Evolutionary conservation across 2,888 invertebrate species (phyloP), one percentile per base, ranked within the genome.

Genomic region (Heliconius ismenius): DNA sequence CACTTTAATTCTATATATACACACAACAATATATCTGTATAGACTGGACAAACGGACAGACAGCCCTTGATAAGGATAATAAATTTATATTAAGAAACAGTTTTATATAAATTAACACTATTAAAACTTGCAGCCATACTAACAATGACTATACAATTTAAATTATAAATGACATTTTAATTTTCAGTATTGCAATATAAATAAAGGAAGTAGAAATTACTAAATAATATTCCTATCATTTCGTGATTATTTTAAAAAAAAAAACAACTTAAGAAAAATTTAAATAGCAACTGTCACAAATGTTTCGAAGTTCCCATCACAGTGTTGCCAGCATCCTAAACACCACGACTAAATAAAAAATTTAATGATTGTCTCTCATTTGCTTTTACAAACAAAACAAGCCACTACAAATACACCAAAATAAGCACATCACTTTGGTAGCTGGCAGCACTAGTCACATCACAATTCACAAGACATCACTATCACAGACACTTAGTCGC

Each of bases 401-500:
- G 13, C 36, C 39, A 60, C 3, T 73, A 73, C 39, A 73, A 73
- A 73, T 72, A 72, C 36, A 62, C 36, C 62, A 60, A 39, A 73
- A 39, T 39, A 62, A 62, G 39, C 26, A 43, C 36, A 58, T 72
- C 73, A 63, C 26, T 70, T 70, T 73, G 36, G 58, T 58, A 43
- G 43, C 63, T 75, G 68, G 63, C 75, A 75, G 49, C 58, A 74
- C 63, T 60, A 62, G 21, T 69, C 74, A 75, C 58, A 36, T 62
- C 63, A 73, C 72, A 39, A 49, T 67, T 73, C 62, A 43, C 39
- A 39, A 21, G 39, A 67, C 39, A 67, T 65, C 65, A 67, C 39
- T 67, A 24, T 39, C 24, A 39, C 24, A 39, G 24, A 58, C 73
- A 73, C 63, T 75, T 93, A 93, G 81, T 93, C 93, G 84, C 86